phyloP scores from a whole-genome alignment of 92 coral and sea anemone species.

The Palythoa grandiflora region DNA sequence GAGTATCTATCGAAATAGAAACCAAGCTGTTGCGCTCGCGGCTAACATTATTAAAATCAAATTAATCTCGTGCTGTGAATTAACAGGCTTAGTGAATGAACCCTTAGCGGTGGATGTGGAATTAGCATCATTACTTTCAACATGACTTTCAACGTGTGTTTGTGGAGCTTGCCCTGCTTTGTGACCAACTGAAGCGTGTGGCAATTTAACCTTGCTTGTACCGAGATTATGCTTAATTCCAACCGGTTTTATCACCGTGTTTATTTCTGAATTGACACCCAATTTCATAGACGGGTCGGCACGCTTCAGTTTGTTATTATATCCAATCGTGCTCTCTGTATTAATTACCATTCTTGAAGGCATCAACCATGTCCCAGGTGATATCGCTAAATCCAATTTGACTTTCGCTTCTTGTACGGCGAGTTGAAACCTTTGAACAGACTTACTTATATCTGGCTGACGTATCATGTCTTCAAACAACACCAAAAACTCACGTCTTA shows the following conservation, averaged over 20 bases:
- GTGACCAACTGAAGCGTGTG: slow-evolving; percentile 54
- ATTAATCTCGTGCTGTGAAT: too few relatives aligned
- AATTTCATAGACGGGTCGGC: slow-evolving; percentile 38
- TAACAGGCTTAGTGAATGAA: too few relatives aligned
- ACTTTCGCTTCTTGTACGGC: background rate
- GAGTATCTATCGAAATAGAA: too few relatives aligned
- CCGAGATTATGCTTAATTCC: slow-evolving; percentile 45
- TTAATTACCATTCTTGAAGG: background rate
- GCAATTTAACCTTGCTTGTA: slow-evolving; percentile 36
- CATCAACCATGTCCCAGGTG: background rate
- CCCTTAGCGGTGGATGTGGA: too few relatives aligned
- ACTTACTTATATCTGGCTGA: background rate
- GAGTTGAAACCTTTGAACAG: background rate
- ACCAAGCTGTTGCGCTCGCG: too few relatives aligned
- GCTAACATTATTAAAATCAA: too few relatives aligned
- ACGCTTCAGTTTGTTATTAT: slow-evolving; percentile 13
- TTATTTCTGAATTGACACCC: slow-evolving; percentile 29
- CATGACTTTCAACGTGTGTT: too few relatives aligned
- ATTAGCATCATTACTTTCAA: too few relatives aligned
- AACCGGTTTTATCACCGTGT: slow-evolving; percentile 26
- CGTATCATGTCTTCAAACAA: background rate
- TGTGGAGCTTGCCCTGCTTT: too few relatives aligned
- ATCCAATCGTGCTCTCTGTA: background rate
- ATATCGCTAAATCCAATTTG: background rate
- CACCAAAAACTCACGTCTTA: background rate